Percentiles rank a stretch among this genome's conserved stretches.
These are phyloP conservation scores for Beris morrisii DNA, from an alignment of 2,888 invertebrate species.

Conservation along the genomic window DNA sequence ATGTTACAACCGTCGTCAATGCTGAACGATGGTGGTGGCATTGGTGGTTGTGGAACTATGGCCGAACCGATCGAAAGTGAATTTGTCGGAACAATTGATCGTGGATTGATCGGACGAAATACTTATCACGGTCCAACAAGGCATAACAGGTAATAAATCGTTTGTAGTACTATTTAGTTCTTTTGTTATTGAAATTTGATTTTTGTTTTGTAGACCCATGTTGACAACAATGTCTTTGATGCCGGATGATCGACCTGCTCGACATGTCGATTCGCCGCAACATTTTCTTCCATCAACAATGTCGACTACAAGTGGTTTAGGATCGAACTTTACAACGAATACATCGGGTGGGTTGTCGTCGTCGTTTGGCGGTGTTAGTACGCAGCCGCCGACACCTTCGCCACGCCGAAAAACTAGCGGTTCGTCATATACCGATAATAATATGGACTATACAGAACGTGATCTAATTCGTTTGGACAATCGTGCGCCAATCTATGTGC, in stretches of 20 bases:
- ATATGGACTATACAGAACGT: constrained; percentile 43
- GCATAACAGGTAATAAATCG: constrained; percentile 63
- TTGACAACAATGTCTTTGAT: constrained; percentile 46
- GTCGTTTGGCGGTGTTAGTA: constrained; percentile 54
- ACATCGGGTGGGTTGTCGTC: constrained; percentile 48
- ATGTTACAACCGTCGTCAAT: constrained; percentile 73
- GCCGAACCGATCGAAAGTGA: constrained; percentile 22
- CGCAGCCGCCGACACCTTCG: constrained; percentile 65
- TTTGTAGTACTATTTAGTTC: constrained; percentile 1
- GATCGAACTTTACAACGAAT: constrained; percentile 58
- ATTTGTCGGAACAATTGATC: constrained; percentile 44
- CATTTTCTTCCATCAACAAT: constrained; percentile 64
- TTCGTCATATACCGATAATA: constrained; percentile 67
- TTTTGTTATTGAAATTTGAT: neutral
- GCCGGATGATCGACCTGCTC: constrained; percentile 61
- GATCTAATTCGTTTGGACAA: constrained; percentile 42
- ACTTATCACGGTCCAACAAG: constrained; percentile 87
- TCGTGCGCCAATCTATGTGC: constrained; percentile 48
- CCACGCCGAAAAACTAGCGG: constrained; percentile 74
- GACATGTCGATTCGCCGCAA: constrained; percentile 76
- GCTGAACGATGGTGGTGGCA: constrained; percentile 39
- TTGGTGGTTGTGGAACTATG: no score
- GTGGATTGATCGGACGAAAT: constrained; percentile 63
- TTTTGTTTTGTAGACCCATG: constrained; percentile 40
- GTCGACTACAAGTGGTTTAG: constrained; percentile 60